Base-by-base conservation (phyloP, 2,888 invertebrate species). In the Drosophila pullipes region DNA sequence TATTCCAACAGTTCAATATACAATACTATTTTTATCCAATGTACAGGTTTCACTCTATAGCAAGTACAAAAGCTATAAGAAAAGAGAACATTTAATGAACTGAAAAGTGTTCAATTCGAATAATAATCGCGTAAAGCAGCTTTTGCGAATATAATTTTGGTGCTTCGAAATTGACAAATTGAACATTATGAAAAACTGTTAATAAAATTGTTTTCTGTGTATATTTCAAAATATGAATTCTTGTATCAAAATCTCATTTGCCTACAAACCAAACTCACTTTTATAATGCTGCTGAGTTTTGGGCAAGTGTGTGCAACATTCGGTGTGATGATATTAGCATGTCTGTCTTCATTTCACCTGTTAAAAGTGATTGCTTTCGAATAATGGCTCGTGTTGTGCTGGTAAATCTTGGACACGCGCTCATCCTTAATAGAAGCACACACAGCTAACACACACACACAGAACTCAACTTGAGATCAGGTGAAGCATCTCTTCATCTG, bases 401-500 rank as follows among this genome's bases (percentile, higher is more conserved):
- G 13, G 7, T 7, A 30, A 41, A 57, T 30, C 7, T 30, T 2
- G 13, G 7, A 54, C 41, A 58, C 41, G 41, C 41, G 57, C 41
- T 58, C 57, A 58, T 58, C 57, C 30, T 22, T 57, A 39, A 57
- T 41, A 25, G 7, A 13, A 41, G 5, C 57, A 57, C 50, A 52
- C 50, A 50, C 28, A 9, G 30, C 16, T 28, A 28, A 54, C 35
- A n/a, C n/a, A n/a, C 10, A 30, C 50, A 31, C n/a, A 31, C n/a
- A n/a, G 4, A 33, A 13, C 25, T 25, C 47, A 25, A 1, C 0
- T 47, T 16, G 33, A 50, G 68, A 67, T 57, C 25, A 65, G 61
- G 22, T 35, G 65, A 28, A 70, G 71, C 50, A 71, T 69, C 70
- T 71, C 53, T 33, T 54, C 54, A 16, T 47, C 47, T 47, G 47